Evolutionary conservation across 2,888 invertebrate genomes (phyloP), one percentile per base, ranked within the genome.

Genomic region (Pristionchus arcanus): DNA sequence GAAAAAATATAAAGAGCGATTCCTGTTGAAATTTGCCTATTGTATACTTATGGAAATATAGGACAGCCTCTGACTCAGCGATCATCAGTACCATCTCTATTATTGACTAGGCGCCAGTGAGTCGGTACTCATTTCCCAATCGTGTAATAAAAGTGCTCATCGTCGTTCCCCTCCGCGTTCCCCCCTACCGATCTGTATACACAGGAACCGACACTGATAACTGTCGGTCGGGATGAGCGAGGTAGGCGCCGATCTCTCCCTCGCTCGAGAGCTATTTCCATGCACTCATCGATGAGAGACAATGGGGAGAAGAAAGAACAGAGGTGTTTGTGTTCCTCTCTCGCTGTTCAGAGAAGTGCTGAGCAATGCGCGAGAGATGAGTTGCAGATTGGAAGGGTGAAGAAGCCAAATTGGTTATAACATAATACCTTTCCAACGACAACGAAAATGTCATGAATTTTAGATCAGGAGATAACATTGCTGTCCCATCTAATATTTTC

Each of bases 41-140:
- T 49, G 0, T 9, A 49, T 49, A 49, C 42, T 49, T 49, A 49
- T 49, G 42, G 42, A 87, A 34, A n/a, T 28, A 66, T 25, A n/a
- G n/a, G 28, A 15, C 66, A 31, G 84, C 49, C 59, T 5, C 2
- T 55, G 63, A 66, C 37, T 49, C 19, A 31, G 74, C 59, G 63
- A 42, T 59, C 74, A 49, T 81, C 34, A 81, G 42, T 11, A 21
- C 55, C 63, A 37, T 42, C 68, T 31, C 7, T 68, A 89, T 86
- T n/a, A 89, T 71, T 87, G 89, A 91, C 87, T 87, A 90, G 74
- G 74, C 74, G 74, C 74, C 74, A 21, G 34, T 37, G 21, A 37
- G 74, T 34, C 74, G 74, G 37, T 34, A 19, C 71, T 13, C 74
- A 74, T 21, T 74, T 37, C 74, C 31, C 74, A 25, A 34, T 74